Base-by-base conservation (phyloP, 1,140 invertebrate genomes). In the Octopus sinensis region DNA sequence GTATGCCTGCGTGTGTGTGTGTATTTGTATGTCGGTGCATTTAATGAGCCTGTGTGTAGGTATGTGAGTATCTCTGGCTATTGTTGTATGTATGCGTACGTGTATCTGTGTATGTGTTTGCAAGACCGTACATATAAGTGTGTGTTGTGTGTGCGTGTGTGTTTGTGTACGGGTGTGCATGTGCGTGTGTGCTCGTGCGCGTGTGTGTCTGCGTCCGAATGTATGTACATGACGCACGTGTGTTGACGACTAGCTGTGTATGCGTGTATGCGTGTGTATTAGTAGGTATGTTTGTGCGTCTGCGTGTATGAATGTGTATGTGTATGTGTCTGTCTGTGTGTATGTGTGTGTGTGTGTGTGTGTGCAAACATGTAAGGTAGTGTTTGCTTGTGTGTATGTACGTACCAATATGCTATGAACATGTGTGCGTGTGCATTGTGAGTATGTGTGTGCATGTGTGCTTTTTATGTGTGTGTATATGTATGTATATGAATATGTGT, bases 371-470 rank as follows among this genome's bases (percentile, higher is more conserved):
- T 68, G 62, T 10, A n/a, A 68, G 62, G 9, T 10, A 68, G 62
- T 68, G 62, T 68, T 68, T 68, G 62, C n/a, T 9, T 68, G 62
- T 68, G 62, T n/a, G 62, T 68, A n/a, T n/a, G 62, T 10, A 10
- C n/a, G 62, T 68, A n/a, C 9, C 9, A 68, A n/a, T 68, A 68
- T 10, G 62, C n/a, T 9, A 10, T 68, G n/a, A n/a, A n/a, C n/a
- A n/a, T 68, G 62, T 68, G 62, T 68, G 62, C 62, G 62, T n/a
- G n/a, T n/a, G n/a, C n/a, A n/a, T n/a, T 68, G 62, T n/a, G 62
- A 10, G 62, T n/a, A n/a, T 10, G 9, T 68, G 62, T 68, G 62
- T 10, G 62, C 9, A n/a, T 68, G n/a, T 10, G 62, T 68, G 62
- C n/a, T 68, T 10, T 68, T 9, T 68, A n/a, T n/a, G 62, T n/a